Evolutionary conservation across 2,797 vertebrate genomes (phyloP).

Genomic region (Hozukius guyotensis): DNA sequence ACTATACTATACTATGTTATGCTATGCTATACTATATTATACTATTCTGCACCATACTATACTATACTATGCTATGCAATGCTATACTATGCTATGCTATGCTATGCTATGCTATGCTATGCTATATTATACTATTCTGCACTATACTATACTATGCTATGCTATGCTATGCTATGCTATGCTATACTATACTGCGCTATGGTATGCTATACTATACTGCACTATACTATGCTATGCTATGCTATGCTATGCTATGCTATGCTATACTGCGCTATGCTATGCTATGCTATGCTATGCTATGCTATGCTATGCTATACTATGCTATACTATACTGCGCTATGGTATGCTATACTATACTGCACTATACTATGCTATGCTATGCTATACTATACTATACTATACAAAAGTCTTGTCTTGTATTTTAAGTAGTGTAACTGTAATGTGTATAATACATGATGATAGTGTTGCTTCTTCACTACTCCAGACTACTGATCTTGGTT

Average conservation of each 20-base stretch:
- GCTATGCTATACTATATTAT: not conserved
- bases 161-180: not conserved
- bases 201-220: too few relatives aligned
- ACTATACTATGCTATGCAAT: too few relatives aligned
- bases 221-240: fast-evolving
- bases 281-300: not conserved
- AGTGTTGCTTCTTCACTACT: not conserved
- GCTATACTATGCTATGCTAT: not conserved
- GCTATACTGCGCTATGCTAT: not conserved
- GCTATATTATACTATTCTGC: too few relatives aligned
- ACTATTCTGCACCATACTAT: not conserved
- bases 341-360: not conserved
- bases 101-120: too few relatives aligned
- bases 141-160: too few relatives aligned
- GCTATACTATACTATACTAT: not conserved
- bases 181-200: too few relatives aligned
- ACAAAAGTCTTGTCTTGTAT: too few relatives aligned
- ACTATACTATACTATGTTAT: too few relatives aligned
- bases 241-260: not conserved
- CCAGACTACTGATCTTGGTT: too few relatives aligned
- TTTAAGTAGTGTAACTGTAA: not conserved
- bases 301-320: not conserved
- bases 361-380: not conserved
- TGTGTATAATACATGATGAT: not conserved
- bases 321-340: too few relatives aligned